Conservation (phyloP, 1,140 invertebrate genomes). For the Drosophila sechellia region DNA sequence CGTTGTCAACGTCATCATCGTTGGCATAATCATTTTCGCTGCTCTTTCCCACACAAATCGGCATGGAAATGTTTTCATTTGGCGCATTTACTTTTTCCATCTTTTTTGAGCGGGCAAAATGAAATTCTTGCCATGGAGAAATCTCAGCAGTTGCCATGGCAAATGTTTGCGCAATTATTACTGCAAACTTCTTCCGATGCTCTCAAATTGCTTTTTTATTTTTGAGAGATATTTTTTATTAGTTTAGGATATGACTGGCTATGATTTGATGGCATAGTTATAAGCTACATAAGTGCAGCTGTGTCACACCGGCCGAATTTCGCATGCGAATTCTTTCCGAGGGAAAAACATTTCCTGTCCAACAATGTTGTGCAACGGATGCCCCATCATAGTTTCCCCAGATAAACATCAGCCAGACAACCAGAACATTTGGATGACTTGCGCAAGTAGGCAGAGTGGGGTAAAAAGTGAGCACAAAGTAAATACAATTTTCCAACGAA, state of each 20-base stretch:
- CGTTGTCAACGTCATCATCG: constrained; percentile 45
- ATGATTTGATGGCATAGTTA: constrained; percentile 10
- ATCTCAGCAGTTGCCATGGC: constrained; percentile 29
- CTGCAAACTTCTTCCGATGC: constrained; percentile 32
- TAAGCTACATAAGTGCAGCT: constrained; percentile 31
- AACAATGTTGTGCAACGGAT: constrained; percentile 69
- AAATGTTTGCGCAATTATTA: constrained; percentile 44
- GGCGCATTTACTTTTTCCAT: constrained; percentile 59
- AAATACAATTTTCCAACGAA: constrained; percentile 70
- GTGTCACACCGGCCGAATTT: constrained; percentile 55
- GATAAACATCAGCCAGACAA: constrained; percentile 57
- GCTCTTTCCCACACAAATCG: constrained; percentile 73
- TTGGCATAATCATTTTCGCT: constrained; percentile 75
- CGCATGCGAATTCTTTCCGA: constrained; percentile 41
- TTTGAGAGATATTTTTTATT: constrained; percentile 15
- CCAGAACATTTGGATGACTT: constrained; percentile 54
- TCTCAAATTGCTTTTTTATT: constrained; percentile 21
- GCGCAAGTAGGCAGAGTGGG: constrained; percentile 45
- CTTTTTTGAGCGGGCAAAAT: constrained; percentile 8
- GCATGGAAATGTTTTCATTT: constrained; percentile 53
- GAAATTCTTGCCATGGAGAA: constrained; percentile 35
- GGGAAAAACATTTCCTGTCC: constrained; percentile 63
- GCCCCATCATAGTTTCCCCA: constrained; percentile 41
- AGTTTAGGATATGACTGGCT: constrained; percentile 29
- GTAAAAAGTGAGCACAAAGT: constrained; percentile 41